Base-by-base conservation (phyloP, 2,113 vertebrate genomes). In the Hipposideros armiger region DNA sequence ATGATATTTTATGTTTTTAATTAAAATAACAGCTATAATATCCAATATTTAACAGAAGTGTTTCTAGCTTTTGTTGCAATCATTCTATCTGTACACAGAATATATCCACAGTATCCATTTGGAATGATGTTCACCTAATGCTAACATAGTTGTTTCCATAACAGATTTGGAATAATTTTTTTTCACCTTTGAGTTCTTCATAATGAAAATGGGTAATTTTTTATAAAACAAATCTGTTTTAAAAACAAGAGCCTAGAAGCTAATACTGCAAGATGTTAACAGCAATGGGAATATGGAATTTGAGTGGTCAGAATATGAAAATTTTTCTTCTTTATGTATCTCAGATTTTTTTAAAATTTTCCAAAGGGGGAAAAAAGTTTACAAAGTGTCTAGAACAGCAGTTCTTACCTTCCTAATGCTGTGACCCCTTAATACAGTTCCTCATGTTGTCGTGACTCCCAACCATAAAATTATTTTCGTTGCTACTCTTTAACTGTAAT, bases 1-100 rank as follows among this genome's bases (percentile, higher is more conserved):
- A 91, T 36, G 50, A 47, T 10, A 40, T 70, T 70, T 88, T 81
- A 64, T 78, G 54, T 64, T 81, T 90, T 67, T 84, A 85, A 85
- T 78, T 40, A 64, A 86, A 78, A 42, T 70, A 80, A 80, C n/a
- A 86, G 15, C 60, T 85, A 72, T 64, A 81, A 10, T 74, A 74
- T 26, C 4, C 58, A 28, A 67, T 58, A 66, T 74, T 91, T 47
- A 92, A 81, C 47, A 66, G 30, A 81, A 87, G 19, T 36, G 52
- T 50, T 95, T 91, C 62, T 77, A 60, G 11, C 26, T 85, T 78
- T 74, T 54, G 20, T 40, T 87, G 7, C 66, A 73, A 87, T 87
- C 74, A 81, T 92, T 73, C 83, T 73, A 36, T 19, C 36, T 66
- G 30, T 56, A 32, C 3, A 20, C 14, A 45, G 13, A 26, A 70